phyloP scores from a whole-genome alignment of 2,113 vertebrate species.

The Serinus canaria region DNA sequence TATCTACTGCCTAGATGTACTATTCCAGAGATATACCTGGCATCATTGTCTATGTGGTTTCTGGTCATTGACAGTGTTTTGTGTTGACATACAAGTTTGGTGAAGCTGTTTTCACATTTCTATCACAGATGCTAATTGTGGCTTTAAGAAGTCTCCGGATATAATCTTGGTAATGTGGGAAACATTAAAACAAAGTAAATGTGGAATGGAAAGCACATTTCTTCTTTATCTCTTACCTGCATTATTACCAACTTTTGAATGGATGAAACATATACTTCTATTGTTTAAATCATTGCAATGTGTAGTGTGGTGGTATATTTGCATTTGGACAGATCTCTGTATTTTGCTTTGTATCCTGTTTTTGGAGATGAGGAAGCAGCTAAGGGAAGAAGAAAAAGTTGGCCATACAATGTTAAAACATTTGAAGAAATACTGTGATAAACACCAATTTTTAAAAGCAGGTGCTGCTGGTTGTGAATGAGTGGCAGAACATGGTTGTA shows the following conservation, averaged over 20 bases:
- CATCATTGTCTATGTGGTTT: not conserved
- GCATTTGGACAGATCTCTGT: not conserved
- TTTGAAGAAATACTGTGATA: not conserved
- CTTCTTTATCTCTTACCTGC: not conserved
- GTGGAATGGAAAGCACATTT: not conserved
- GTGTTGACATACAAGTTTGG: not conserved
- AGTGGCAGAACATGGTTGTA: not conserved
- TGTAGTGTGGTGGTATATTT: not conserved
- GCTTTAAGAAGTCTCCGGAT: not conserved
- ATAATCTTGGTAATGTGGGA: not conserved
- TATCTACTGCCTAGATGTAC: not conserved
- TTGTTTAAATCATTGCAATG: not conserved
- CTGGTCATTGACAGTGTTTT: not conserved
- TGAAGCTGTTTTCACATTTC: not conserved
- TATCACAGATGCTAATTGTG: not conserved
- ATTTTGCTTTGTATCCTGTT: not conserved
- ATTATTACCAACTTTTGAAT: not conserved
- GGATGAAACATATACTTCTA: not conserved
- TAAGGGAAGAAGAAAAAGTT: not conserved
- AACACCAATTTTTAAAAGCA: not conserved
- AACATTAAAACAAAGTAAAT: not conserved
- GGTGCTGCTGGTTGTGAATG: not conserved
- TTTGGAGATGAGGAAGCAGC: not conserved
- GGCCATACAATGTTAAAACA: not conserved
- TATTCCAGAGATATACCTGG: not conserved